Conservation (phyloP, 2,797 vertebrate genomes). For the Spinibarbus caldwelli region DNA sequence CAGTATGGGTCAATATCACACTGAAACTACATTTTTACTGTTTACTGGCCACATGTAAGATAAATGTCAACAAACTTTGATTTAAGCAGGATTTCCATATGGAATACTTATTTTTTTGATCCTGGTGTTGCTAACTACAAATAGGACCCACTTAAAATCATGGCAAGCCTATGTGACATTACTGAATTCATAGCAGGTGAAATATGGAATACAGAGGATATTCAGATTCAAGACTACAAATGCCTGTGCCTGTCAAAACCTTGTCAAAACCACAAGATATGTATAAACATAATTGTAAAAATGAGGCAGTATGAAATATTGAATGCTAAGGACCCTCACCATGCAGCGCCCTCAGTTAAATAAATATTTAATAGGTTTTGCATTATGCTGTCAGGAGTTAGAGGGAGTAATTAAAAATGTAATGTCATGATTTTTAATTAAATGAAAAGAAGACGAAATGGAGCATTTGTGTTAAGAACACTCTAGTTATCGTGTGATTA, state of each 20-base stretch:
- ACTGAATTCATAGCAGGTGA: not conserved
- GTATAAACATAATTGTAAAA: not conserved
- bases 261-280: not conserved
- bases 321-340: not conserved
- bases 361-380: not conserved
- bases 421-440: not conserved
- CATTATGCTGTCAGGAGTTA: slow-evolving; percentile 8
- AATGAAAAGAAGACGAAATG: not conserved
- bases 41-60: not conserved
- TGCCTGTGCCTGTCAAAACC: not conserved
- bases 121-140: not conserved
- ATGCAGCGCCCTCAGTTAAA: not conserved
- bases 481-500: not conserved
- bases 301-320: not conserved
- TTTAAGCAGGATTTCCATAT: not conserved
- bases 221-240: not conserved
- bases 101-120: not conserved
- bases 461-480: not conserved
- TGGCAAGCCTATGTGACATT: not conserved
- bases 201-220: not conserved
- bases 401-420: not conserved
- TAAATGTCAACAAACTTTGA: not conserved
- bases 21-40: not conserved
- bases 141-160: not conserved
- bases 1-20: not conserved